Evolutionary conservation across 2,797 vertebrate genomes (phyloP).

Genomic region (Coluber constrictor): DNA sequence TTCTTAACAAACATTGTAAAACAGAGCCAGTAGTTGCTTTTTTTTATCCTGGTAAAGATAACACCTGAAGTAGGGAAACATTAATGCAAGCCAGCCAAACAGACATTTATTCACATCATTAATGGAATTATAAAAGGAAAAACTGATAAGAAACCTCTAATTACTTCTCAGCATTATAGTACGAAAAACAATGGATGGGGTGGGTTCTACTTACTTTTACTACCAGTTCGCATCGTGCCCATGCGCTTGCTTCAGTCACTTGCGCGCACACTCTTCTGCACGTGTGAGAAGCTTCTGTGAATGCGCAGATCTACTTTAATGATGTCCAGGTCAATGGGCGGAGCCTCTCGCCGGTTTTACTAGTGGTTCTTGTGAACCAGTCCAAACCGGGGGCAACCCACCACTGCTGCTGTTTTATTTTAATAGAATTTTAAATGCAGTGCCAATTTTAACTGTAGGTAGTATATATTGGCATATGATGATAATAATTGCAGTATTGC

Average conservation of each 20-base stretch:
- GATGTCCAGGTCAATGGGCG: no score
- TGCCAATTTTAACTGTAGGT: not conserved
- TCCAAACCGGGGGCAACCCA: no score
- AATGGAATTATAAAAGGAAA: not conserved
- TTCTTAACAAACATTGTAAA: not conserved
- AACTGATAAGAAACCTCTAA: not conserved
- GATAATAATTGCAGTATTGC: constrained; percentile 24
- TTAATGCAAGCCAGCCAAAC: not conserved
- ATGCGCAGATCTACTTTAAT: no score
- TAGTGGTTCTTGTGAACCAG: no score
- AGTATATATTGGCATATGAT: not conserved
- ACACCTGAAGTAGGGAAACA: not conserved
- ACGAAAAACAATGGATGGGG: not conserved
- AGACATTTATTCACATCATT: not conserved
- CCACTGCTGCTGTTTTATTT: not conserved
- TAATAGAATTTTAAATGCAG: not conserved
- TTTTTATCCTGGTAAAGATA: not conserved
- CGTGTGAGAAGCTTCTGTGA: no score
- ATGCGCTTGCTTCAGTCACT: no score
- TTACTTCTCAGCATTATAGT: not conserved
- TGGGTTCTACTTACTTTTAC: no score
- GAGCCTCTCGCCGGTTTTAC: no score
- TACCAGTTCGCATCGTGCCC: no score
- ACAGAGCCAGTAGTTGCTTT: not conserved
- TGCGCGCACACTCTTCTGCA: no score